Evolutionary conservation across 2,797 vertebrate species (phyloP).

Genomic region (Eurystomus glaucurus): DNA sequence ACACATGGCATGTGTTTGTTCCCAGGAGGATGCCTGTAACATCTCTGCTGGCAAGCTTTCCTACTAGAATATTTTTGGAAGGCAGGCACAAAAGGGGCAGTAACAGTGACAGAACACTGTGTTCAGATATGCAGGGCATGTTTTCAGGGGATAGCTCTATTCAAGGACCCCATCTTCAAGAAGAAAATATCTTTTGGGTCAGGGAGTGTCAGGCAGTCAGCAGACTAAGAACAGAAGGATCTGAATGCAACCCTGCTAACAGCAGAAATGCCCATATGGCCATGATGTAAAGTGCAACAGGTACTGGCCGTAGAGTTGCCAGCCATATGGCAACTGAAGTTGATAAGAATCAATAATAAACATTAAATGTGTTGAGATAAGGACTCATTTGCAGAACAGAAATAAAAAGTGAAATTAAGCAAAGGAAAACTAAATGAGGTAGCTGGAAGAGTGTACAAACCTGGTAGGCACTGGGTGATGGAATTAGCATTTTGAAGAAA

Average conservation of each 20-base stretch:
- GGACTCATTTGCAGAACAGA: not conserved
- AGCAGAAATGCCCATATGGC: not conserved
- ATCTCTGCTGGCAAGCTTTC: conserved; percentile 2
- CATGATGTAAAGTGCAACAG: not conserved
- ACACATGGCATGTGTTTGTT: not conserved
- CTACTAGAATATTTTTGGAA: conserved; percentile 51
- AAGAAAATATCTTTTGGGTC: not conserved
- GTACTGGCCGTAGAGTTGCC: not conserved
- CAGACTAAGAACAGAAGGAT: not conserved
- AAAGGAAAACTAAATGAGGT: not conserved
- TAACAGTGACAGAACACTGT: not conserved
- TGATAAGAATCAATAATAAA: not conserved
- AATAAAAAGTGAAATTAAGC: not conserved
- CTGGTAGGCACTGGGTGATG: fast-evolving
- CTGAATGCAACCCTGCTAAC: not conserved
- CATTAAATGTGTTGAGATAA: not conserved
- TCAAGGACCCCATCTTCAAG: not conserved
- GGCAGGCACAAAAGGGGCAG: conserved; percentile 9
- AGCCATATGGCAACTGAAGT: not conserved
- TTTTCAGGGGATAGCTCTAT: not conserved
- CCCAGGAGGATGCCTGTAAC: not conserved
- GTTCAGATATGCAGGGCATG: not conserved
- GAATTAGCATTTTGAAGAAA: not conserved
- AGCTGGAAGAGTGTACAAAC: not conserved
- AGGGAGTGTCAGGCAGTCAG: not conserved